Base-by-base conservation (phyloP, 2,113 vertebrate genomes). In the Corynorhinus townsendii region DNA sequence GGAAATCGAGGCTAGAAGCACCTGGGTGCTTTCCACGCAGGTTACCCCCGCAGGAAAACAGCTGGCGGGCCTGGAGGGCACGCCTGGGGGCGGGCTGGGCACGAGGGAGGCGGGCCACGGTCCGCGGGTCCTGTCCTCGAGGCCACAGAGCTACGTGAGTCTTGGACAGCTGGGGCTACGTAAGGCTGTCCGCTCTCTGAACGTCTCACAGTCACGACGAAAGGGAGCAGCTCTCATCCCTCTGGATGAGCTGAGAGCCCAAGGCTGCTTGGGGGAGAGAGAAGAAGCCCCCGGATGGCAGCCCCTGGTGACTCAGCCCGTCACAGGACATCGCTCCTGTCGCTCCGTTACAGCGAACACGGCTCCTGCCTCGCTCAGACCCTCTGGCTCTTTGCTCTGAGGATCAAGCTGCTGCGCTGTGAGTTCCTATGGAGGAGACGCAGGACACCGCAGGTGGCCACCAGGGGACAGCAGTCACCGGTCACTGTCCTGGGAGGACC, bases 91-190 rank as follows among this genome's bases (percentile, higher is more conserved):
- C 45, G 11, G 47, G 33, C 30, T 7, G 7, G n/a, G 47, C 14
- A 7, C 8, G 64, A 26, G 11, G 26, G 15, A 62, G 40, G 54
- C 7, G 6, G 45, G 7, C 7, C 14, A 26, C 3, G 0, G 11
- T 2, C 7, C 54, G 22, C 22, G 33, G 20, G 59, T n/a, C 79
- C 35, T 56, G 38, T 66, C 56, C 33, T 11, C 16, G 33, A 64
- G 1, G 3, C 47, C 33, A 2, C 2, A 40, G 68, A 71, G 49
- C 14, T 28, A 24, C 49, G 62, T 22, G 38, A n/a, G 16, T 49
- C n/a, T 62, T 52, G 11, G 56, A 75, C 62, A 43, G 69, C 33
- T 64, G 54, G 43, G 35, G 68, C 49, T 68, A 35, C 15, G 33
- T 52, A 38, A 33, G 54, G 68, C 56, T 28, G 12, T 30, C 69